These are phyloP conservation scores for Passer domesticus DNA, from an alignment of 2,113 vertebrate genomes.

Conservation along the genomic window DNA sequence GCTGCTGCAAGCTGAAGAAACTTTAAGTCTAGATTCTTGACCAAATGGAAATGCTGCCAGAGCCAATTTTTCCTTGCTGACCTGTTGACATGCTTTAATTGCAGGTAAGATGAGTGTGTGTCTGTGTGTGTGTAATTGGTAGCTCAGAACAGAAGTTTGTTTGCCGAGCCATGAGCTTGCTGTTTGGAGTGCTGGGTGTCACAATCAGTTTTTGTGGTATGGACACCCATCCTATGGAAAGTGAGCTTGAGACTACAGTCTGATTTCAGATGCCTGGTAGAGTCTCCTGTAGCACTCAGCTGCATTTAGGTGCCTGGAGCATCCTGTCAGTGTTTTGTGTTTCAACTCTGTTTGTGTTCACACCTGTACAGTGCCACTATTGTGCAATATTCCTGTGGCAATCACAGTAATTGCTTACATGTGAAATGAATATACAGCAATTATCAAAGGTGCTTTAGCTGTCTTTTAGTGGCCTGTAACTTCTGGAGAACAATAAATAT, in stretches of 20 bases:
- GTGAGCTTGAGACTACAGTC: background rate
- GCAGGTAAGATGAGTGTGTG: background rate
- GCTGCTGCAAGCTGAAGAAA: background rate
- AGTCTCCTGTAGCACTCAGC: background rate
- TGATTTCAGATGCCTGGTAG: background rate
- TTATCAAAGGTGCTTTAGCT: background rate
- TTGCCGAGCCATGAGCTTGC: background rate
- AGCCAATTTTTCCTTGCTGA: background rate
- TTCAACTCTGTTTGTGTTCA: background rate
- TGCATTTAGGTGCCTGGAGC: background rate
- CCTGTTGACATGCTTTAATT: background rate
- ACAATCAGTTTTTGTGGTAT: accelerated
- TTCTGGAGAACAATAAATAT: background rate
- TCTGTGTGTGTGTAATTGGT: background rate
- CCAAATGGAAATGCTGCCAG: background rate
- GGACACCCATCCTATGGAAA: background rate
- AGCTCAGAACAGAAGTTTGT: background rate
- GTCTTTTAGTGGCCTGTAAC: background rate
- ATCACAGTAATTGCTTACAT: background rate
- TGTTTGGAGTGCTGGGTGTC: background rate
- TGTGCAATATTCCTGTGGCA: background rate
- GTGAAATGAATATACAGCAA: background rate
- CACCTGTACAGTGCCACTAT: no score
- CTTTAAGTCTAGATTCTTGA: background rate
- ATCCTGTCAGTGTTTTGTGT: background rate